Conservation (phyloP, 2,888 invertebrate genomes). For the Baronia brevicornis region DNA sequence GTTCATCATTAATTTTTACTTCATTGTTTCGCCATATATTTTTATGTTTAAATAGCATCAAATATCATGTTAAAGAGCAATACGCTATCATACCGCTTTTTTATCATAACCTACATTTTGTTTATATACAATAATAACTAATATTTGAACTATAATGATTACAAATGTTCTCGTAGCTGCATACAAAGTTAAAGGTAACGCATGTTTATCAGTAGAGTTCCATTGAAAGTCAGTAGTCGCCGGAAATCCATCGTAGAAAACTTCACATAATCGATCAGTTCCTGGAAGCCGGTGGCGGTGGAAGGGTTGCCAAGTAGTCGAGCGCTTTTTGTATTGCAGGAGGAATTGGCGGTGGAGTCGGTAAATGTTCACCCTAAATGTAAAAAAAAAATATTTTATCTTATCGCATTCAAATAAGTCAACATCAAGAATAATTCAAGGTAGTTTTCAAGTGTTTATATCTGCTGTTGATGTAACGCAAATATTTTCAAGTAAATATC, state of each 20-base stretch:
- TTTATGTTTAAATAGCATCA: too few relatives aligned
- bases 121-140: conserved; percentile 18
- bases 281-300: conserved; percentile 62
- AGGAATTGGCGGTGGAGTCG: conserved; percentile 85
- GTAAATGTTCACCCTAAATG: conserved; percentile 81
- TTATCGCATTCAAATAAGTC: not conserved
- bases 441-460: conserved; percentile 8
- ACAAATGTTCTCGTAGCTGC: too few relatives aligned
- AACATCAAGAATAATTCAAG: conserved; percentile 9
- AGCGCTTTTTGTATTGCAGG: conserved; percentile 84
- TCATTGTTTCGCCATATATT: conserved; percentile 50
- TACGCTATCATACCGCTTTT: too few relatives aligned
- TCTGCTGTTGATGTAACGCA: conserved; percentile 7
- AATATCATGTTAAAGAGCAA: too few relatives aligned
- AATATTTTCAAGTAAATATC: conserved; percentile 12
- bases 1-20: conserved; percentile 66
- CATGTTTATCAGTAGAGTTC: too few relatives aligned
- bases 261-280: conserved; percentile 28
- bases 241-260: conserved; percentile 16
- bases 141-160: too few relatives aligned
- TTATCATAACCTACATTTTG: too few relatives aligned
- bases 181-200: too few relatives aligned
- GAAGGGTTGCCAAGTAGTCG: conserved; percentile 80
- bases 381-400: conserved; percentile 7
- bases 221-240: too few relatives aligned